Evolutionary conservation across 30 jellyfish, hydroid and myxozoan genomes (phyloP).

Genomic region (Pelagia noctiluca): DNA sequence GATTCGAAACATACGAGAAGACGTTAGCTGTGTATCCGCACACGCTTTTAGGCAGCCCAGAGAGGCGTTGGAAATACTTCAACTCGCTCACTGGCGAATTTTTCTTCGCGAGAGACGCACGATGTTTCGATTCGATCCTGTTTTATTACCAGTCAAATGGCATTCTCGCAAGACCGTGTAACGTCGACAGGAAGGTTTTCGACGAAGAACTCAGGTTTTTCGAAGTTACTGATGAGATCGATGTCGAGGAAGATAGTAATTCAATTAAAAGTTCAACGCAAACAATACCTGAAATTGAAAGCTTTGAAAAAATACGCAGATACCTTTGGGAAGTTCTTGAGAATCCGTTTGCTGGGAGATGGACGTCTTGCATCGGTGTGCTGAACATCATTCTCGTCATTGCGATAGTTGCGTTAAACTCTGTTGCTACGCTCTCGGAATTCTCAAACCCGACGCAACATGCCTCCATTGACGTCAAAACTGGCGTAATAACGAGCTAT

Average conservation of each 20-base stretch:
- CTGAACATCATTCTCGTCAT: constrained; percentile 24
- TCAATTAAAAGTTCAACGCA: too few relatives aligned
- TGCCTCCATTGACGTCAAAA: too few relatives aligned
- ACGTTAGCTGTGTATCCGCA: constrained; percentile 65
- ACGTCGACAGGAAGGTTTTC: constrained; percentile 58
- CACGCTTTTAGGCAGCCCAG: constrained; percentile 79
- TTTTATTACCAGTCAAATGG: constrained; percentile 89
- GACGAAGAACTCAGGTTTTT: constrained; percentile 69
- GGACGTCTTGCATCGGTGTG: constrained; percentile 13
- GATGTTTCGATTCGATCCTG: constrained; percentile 77
- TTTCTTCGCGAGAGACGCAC: constrained; percentile 55
- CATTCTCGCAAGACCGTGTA: constrained; percentile 66
- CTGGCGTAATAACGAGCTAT: neutral
- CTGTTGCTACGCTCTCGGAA: constrained; percentile 68
- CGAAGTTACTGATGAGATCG: too few relatives aligned
- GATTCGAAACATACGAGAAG: constrained; percentile 35
- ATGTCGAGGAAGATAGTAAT: too few relatives aligned
- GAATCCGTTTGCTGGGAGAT: constrained; percentile 34
- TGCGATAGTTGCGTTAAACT: constrained; percentile 34
- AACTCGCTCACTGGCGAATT: constrained; percentile 25
- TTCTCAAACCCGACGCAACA: constrained; percentile 15
- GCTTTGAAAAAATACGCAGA: too few relatives aligned
- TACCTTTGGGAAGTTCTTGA: constrained; percentile 38
- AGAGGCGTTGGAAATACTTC: constrained; percentile 49
- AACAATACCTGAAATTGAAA: too few relatives aligned